These are phyloP conservation scores for Bugula neritina DNA, from an alignment of 2,888 invertebrate species.

Conservation along the genomic window DNA sequence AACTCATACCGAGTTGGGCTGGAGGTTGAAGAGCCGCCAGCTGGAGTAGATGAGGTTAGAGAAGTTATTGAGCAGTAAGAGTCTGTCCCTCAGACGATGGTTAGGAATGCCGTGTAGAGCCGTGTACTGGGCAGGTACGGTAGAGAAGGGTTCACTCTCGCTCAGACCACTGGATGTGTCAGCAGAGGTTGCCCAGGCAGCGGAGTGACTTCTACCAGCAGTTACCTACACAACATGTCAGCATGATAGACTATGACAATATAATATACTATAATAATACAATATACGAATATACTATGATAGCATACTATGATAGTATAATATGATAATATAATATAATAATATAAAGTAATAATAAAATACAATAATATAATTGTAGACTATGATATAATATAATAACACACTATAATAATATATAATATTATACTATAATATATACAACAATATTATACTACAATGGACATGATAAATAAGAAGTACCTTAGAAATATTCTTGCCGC, in stretches of 20 bases:
- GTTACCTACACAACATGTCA: conserved; percentile 59
- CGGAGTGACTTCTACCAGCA: conserved; percentile 62
- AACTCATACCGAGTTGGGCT: conserved; percentile 37
- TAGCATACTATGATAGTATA: too few relatives aligned
- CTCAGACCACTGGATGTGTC: conserved; percentile 32
- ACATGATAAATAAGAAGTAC: conserved; percentile 33
- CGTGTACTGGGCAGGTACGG: conserved; percentile 60
- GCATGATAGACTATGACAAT: too few relatives aligned
- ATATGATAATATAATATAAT: too few relatives aligned
- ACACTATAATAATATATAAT: too few relatives aligned
- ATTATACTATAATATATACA: too few relatives aligned
- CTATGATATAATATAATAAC: too few relatives aligned
- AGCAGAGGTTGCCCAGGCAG: conserved; percentile 60
- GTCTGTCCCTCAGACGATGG: conserved; percentile 57
- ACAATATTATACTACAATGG: too few relatives aligned
- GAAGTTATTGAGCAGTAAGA: conserved; percentile 60
- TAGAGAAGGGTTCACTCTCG: conserved; percentile 51
- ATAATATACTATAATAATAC: too few relatives aligned
- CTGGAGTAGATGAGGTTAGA: conserved; percentile 62
- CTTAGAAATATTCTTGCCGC: conserved; percentile 59
- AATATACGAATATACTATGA: too few relatives aligned
- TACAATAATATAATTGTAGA: too few relatives aligned
- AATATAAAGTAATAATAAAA: too few relatives aligned
- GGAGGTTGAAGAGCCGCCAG: conserved; percentile 54
- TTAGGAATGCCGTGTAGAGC: conserved; percentile 57